These are phyloP conservation scores for Raja brachyura DNA, from an alignment of 2,113 vertebrate species.

Conservation along the genomic window DNA sequence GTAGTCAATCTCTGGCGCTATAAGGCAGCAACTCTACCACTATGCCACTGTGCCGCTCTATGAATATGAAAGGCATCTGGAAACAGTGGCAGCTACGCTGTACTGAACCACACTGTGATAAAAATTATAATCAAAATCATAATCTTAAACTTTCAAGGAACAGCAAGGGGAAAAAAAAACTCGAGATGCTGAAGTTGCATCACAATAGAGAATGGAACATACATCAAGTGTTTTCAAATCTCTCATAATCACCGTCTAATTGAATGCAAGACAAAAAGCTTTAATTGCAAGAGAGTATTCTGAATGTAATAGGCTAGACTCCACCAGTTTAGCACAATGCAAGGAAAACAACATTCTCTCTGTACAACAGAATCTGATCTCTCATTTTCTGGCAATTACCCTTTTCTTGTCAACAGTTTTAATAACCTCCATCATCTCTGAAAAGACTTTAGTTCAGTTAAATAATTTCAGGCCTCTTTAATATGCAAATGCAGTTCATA, in stretches of 20 bases:
- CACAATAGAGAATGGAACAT: constrained; percentile 48
- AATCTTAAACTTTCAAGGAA: constrained; percentile 33
- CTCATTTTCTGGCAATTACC: constrained; percentile 99
- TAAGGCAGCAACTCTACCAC: too few relatives aligned
- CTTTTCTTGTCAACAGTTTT: constrained; percentile 99
- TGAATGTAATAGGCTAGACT: constrained; percentile 99
- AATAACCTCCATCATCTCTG: constrained; percentile 99
- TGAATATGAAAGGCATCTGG: too few relatives aligned
- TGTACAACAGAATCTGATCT: constrained; percentile 94
- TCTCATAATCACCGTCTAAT: constrained; percentile 99
- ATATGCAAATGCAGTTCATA: constrained; percentile 95
- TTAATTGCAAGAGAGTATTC: constrained; percentile 99
- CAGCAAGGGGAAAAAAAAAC: constrained; percentile 15
- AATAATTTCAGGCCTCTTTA: constrained; percentile 96
- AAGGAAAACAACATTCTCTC: constrained; percentile 82
- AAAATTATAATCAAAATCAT: constrained; percentile 27
- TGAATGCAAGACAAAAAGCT: constrained; percentile 99
- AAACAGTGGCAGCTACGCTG: too few relatives aligned
- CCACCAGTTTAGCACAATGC: constrained; percentile 96
- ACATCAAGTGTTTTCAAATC: constrained; percentile 97
- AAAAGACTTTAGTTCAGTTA: constrained; percentile 93
- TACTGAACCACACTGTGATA: not conserved
- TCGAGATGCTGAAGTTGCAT: constrained; percentile 23
- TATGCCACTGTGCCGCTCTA: too few relatives aligned
- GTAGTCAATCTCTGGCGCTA: too few relatives aligned